Base-by-base conservation (phyloP, 2,113 vertebrate genomes). In the Pithys albifrons region DNA sequence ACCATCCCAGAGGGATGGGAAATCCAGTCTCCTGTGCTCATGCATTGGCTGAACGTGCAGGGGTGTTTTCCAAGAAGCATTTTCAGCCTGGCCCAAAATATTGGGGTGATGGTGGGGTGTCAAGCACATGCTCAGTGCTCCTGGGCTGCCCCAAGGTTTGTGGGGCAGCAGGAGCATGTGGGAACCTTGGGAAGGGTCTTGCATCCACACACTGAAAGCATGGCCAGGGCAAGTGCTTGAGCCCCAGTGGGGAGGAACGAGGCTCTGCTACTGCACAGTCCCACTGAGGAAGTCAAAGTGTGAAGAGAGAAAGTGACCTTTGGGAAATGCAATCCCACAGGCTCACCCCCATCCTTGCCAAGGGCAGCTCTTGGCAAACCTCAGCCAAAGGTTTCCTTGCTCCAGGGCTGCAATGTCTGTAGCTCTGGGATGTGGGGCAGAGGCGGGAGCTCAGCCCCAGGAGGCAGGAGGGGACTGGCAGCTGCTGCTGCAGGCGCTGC, bases 41-140 rank as follows among this genome's bases (percentile, higher is more conserved):
- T 2, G 0, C 5, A 0, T 1, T 0, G 2, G 16, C 37, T 39
- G 52, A 8, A 31, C 3, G 9, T 2, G 14, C 51, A 8, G 5
- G 0, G 43, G 6, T 2, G 49, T 20, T 73, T 74, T 64, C 31
- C 39, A 1, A 14, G 66, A 59, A 12, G 18, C 7, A 0, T 29
- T 64, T 1, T 2, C 19, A 3, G 11, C 0, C 49, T 52, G 51
- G 14, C 51, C 22, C 31, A 4, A 39, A n/a, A 39, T 0, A 2
- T 2, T 6, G 75, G 52, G 27, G 0, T 11, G 46, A 1, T 7
- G 6, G 6, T 3, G 45, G 41, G 41, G 58, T 11, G 0, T 3
- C 10, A 1, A 12, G 37, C 0, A 4, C 48, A 25, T 10, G 45
- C 46, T 15, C 23, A 4, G 74, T 1, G 33, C 57, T n/a, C 22